Conservation (phyloP, 2,888 invertebrate genomes). For the Erpobdella octoculata region DNA sequence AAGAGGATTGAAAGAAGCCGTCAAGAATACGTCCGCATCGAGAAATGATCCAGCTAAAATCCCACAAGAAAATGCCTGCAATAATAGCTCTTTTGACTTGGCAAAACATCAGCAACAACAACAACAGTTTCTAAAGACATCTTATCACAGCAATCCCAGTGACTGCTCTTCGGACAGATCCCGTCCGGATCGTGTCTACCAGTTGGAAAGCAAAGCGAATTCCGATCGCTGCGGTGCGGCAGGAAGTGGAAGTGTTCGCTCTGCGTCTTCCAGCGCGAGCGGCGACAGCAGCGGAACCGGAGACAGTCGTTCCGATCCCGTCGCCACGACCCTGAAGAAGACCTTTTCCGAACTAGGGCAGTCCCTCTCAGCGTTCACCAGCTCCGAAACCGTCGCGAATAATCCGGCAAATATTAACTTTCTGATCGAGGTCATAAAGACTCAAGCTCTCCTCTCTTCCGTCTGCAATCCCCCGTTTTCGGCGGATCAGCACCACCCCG, state of each 20-base stretch:
- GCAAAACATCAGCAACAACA: background rate
- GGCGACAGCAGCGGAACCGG: background rate
- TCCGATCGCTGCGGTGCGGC: background rate
- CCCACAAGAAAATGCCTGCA: background rate
- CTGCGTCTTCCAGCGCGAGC: background rate
- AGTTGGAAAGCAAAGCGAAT: background rate
- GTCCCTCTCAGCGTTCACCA: background rate
- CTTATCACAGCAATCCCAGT: background rate
- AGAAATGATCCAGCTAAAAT: background rate
- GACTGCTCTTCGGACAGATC: background rate
- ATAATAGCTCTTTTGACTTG: background rate
- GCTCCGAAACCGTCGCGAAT: too few species aligned
- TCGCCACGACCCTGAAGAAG: background rate
- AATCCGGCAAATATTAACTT: background rate
- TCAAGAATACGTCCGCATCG: background rate
- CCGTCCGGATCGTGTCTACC: too few species aligned
- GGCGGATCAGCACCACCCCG: too few species aligned
- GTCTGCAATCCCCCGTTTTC: background rate
- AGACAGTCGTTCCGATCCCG: background rate
- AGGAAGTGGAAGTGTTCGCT: background rate
- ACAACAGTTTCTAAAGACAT: too few species aligned
- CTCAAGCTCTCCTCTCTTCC: background rate
- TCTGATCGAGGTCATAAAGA: background rate
- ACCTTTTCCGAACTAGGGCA: constrained; percentile 1
- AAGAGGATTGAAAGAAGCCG: constrained; percentile 37